Conservation (phyloP, 2,113 vertebrate genomes). For the Oncorhynchus mykiss region DNA sequence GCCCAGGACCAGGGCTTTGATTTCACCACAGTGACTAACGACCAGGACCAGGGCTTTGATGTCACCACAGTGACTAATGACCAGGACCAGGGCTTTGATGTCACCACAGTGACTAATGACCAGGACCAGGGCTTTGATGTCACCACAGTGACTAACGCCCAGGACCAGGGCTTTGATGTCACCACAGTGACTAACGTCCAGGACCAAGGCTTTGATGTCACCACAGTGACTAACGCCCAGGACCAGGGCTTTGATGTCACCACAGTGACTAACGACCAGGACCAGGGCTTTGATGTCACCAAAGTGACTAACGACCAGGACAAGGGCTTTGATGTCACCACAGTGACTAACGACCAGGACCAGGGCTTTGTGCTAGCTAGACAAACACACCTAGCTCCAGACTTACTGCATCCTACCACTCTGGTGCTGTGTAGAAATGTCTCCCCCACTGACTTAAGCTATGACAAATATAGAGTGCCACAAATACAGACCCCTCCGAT, state of each 20-base stretch:
- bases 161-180: constrained; percentile 72
- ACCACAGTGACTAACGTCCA: constrained; percentile 67
- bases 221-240: constrained; percentile 67
- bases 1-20: no score
- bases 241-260: constrained; percentile 72
- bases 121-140: constrained; percentile 46
- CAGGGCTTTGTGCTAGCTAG: constrained; percentile 39
- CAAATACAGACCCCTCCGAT: constrained; percentile 54
- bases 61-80: no score
- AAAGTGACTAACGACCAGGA: no score
- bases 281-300: no score
- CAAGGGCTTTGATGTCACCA: constrained; percentile 10
- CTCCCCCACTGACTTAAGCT: constrained; percentile 5
- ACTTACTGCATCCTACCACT: background rate
- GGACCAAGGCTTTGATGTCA: constrained; percentile 72
- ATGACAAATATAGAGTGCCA: background rate
- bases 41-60: no score
- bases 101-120: constrained; percentile 33
- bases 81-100: constrained; percentile 54
- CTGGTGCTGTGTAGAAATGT: constrained; percentile 31
- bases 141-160: constrained; percentile 50
- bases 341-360: no score
- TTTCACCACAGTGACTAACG: no score
- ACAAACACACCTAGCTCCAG: constrained; percentile 4
- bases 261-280: constrained; percentile 59